Evolutionary conservation across 2,113 vertebrate genomes (phyloP), one percentile per base, ranked within the genome.

Genomic region (Heterotis niloticus): DNA sequence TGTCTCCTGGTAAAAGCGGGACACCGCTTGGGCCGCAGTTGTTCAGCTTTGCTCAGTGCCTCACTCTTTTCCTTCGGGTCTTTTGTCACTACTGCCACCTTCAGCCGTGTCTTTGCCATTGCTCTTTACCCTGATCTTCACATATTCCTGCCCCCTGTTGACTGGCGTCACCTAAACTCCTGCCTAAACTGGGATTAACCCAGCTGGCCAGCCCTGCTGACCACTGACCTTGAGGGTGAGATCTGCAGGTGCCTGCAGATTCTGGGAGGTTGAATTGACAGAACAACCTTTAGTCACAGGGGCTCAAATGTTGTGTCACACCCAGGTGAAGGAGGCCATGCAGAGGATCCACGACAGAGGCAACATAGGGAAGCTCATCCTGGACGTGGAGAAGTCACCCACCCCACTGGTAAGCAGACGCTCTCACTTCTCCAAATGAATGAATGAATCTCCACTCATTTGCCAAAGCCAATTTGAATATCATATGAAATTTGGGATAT

Each of bases 331-430:
- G 87, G 98, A 99, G 79, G 98, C 98, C 78, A 99, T 99, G 98
- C 98, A 99, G 91, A 95, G 98, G 90, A 98, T 99, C 87, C 97
- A 99, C 3, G 98, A 99, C 92, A 92, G 98, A 91, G 98, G 96
- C 44, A 99, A 99, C 89, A 95, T 99, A 75, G 98, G 98, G 82
- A 99, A 99, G 84, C 93, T 99, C 78, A 98, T 99, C 86, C 89
- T 99, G 91, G 98, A 99, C 85, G 92, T 99, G 11, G 98, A 99
- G 84, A 99, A 99, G 84, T 90, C 96, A 56, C 97, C 97, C 12
- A 99, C 96, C 60, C 98, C 98, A 51, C 90, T 99, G 95, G 98
- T 99, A 88, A 92, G 89, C 89, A 73, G 14, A 23, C 75, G 11
- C 56, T 44, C 16, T 10, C 17, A 10, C 34, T 34, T 60, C 23